These are phyloP conservation scores for Probaryconus sp. DNA, from an alignment of 1,140 invertebrate genomes.

Conservation along the genomic window DNA sequence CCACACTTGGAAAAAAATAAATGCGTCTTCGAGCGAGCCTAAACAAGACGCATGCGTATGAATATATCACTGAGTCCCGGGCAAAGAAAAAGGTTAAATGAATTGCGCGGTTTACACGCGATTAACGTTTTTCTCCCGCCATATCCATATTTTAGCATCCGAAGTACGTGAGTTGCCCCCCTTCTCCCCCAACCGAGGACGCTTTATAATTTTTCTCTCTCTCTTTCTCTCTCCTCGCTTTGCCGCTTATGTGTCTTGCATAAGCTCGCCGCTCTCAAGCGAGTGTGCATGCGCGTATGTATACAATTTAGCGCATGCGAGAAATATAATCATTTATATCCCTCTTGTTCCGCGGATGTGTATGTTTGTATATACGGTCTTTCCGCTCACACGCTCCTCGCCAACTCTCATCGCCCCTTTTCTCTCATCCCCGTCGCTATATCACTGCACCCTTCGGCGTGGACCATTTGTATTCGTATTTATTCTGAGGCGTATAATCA, in stretches of 20 bases:
- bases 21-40: conserved; percentile 1
- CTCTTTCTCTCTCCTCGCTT: conserved; percentile 8
- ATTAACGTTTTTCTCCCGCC: conserved; percentile 47
- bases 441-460: conserved; percentile 28
- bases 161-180: conserved; percentile 40
- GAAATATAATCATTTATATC: conserved; percentile 52
- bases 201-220: conserved; percentile 9
- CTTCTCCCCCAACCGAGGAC: background rate
- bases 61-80: conserved; percentile 46
- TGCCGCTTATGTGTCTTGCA: background rate
- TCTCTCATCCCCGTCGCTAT: conserved; percentile 34
- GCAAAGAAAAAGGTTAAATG: conserved; percentile 35
- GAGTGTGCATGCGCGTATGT: conserved; percentile 1
- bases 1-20: conserved; percentile 39
- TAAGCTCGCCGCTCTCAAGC: background rate
- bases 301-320: conserved; percentile 10
- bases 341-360: conserved; percentile 26
- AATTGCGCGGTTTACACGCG: conserved; percentile 52
- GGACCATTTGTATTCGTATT: conserved; percentile 44
- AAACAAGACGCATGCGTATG: conserved; percentile 41
- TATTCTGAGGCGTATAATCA: conserved; percentile 28
- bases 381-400: conserved; percentile 52
- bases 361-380: conserved; percentile 12
- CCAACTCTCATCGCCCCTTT: conserved; percentile 6
- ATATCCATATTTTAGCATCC: conserved; percentile 55